These are phyloP conservation scores for Hoplias malabaricus DNA, from an alignment of 2,113 vertebrate genomes.

Conservation along the genomic window DNA sequence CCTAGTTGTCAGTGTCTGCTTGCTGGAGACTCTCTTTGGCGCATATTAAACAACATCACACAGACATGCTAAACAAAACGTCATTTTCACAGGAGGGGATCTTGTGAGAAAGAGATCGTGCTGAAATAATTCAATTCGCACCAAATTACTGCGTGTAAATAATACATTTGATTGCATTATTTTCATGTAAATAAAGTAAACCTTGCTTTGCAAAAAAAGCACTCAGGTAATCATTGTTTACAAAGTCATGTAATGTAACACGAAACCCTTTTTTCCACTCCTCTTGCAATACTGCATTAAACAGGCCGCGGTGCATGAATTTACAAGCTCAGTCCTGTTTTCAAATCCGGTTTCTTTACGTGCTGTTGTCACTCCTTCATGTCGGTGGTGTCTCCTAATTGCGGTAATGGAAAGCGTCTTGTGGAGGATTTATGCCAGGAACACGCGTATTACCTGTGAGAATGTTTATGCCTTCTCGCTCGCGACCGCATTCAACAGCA, in stretches of 20 bases:
- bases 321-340: slow-evolving; percentile 16
- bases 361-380: slow-evolving; percentile 19
- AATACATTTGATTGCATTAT: background rate
- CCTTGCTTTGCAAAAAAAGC: background rate
- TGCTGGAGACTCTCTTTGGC: too few species aligned
- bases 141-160: background rate
- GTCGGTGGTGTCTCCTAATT: slow-evolving; percentile 29
- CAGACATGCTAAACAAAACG: too few species aligned
- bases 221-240: background rate
- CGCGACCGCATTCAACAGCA: slow-evolving; percentile 68
- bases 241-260: background rate
- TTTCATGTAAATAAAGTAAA: background rate
- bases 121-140: background rate
- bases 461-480: slow-evolving; percentile 54
- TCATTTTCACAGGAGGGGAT: too few species aligned
- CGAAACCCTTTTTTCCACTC: background rate
- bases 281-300: background rate
- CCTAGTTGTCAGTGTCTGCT: too few species aligned
- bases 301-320: slow-evolving; percentile 5
- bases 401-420: slow-evolving; percentile 32
- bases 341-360: background rate
- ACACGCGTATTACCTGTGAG: slow-evolving; percentile 56
- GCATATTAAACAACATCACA: too few species aligned
- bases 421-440: slow-evolving; percentile 12
- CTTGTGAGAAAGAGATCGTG: background rate